Evolutionary conservation across 2,113 vertebrate species (phyloP), one percentile per base, ranked within the genome.

Genomic region (Pleuronectes platessa): DNA sequence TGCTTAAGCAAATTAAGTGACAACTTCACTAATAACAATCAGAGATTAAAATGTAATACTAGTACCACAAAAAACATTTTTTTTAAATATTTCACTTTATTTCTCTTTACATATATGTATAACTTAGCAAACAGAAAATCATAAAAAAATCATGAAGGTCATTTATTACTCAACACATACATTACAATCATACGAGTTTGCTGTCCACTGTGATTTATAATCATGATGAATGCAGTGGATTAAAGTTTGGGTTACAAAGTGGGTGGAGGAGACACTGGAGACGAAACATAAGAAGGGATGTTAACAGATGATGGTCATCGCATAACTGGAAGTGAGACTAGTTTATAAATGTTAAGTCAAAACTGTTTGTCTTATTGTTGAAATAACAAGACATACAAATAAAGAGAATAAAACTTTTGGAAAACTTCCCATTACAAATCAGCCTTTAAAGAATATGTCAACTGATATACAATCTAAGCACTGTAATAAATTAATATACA

Each of bases 41-140:
- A 8, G 31, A 7, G 6, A 31, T 31, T 31, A 7, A 42, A 13
- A 42, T 13, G 12, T 42, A 42, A 42, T 13, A 42, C 40, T 42
- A 42, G 40, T 42, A 53, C 13, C 20, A n/a, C 17, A 53, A 2
- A n/a, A 18, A 53, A 7, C 49, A 24, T 24, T 24, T 24, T 24
- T 24, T 24, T 24, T 24, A 31, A 23, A 61, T 85, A 74, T 60
- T 61, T 79, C 15, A 83, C 63, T 88, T 86, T 72, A 60, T 89
- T 86, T 73, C 55, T 54, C 24, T 82, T 77, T 47, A 71, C 65
- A 72, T 47, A 76, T 5, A 76, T 17, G 18, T 66, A 62, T n/a
- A 79, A 90, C 6, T 31, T 89, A 86, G 81, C 69, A 89, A 83
- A 54, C 58, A 85, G n/a, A 71, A 74, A 81, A 78, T 71, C 65